Base-by-base conservation (phyloP, 2,888 invertebrate genomes). In the Nowickia ferox region DNA sequence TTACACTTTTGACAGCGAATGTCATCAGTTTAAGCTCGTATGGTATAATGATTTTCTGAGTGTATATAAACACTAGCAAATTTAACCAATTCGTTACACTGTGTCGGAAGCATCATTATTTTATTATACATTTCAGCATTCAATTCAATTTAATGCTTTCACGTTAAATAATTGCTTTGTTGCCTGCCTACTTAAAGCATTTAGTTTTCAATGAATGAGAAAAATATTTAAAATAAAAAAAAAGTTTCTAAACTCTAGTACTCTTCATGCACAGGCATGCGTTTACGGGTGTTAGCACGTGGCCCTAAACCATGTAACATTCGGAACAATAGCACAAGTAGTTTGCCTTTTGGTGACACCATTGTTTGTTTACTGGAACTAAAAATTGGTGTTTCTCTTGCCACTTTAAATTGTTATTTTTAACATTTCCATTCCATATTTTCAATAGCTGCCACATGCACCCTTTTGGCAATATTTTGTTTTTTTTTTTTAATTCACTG, bases 271-370 rank as follows among this genome's bases (percentile, higher is more conserved):
- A 55, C 55, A 55, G 10, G 9, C 65, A 9, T 38, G 17, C 38
- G 15, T 5, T 5, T 30, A 15, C 15, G 22, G 44, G 11, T 44
- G 65, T 46, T 0, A 30, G 44, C 5, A 19, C 46, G 15, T 55
- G 11, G n/a, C 65, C 63, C 63, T 4, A 65, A 65, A 59, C 44
- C 74, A 42, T 48, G 40, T 9, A 51, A 71, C 77, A 83, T 57
- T 71, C 72, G 65, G 51, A 59, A 77, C 71, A 83, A 83, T 51
- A 51, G 59, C 48, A 9, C 63, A 22, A 66, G 55, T 66, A 79
- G 77, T 82, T 79, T 86, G 83, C 76, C 86, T 83, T 86, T 86
- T 86, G 71, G 86, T 86, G 86, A 86, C 86, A 76, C 83, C 83
- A 83, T 86, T 86, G 83, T 83, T 85, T 86, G 65, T 82, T 44